Evolutionary conservation across 2,797 vertebrate genomes (phyloP), one percentile per base, ranked within the genome.

Genomic region (Oreochromis grahami): DNA sequence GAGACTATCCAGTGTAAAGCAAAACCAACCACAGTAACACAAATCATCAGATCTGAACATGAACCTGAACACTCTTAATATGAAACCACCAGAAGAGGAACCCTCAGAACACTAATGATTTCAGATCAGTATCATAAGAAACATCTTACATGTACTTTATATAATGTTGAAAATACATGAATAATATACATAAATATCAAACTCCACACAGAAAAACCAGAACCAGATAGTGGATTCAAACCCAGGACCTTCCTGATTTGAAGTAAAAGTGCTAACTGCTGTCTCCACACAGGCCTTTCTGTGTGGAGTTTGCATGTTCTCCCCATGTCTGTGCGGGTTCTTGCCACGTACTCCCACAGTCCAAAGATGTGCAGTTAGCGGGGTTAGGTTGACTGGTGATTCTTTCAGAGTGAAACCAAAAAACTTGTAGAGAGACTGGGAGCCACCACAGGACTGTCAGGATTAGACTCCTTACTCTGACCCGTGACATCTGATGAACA

Each of bases 91-190:
- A 58, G 26, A 32, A 32, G 29, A 58, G 1, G 29, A 32, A 58
- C 55, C 55, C 55, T 0, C 55, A 19, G 15, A 58, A 58, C 29
- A 34, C 1, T 58, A 56, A 58, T 58, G 1, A 58, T 58, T 58
- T 58, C 26, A 32, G 8, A 32, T 32, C 8, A 58, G 55, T 10
- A 58, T 58, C 14, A 32, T 10, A 58, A 32, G 55, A 32, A 58
- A 58, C 1, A 32, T 2, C 26, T 58, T 58, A 10, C 0, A 29
- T 56, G 24, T 32, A 58, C 0, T 0, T 58, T 58, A 58, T 5
- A 32, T 58, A 58, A 32, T 58, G 15, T 58, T 58, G 5, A 32
- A 32, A 32, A 58, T 58, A 32, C 8, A 10, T 32, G 0, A 19
- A 58, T 58, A 58, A 32, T 32, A 32, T 58, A 58, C 2, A 0